Evolutionary conservation across 2,113 vertebrate genomes (phyloP).

Genomic region (Leptosomus discolor): DNA sequence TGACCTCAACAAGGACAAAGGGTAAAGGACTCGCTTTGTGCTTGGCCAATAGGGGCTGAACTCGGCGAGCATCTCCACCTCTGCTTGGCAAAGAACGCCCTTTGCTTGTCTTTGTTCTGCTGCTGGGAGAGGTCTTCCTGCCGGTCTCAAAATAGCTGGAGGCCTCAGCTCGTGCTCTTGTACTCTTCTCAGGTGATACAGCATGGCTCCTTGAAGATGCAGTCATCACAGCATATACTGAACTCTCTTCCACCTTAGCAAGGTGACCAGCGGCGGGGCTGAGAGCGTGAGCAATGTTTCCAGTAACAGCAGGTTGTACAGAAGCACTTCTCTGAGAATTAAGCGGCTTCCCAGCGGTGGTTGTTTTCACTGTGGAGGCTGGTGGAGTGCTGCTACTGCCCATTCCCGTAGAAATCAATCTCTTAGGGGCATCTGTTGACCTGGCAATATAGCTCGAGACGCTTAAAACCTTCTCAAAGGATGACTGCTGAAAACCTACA

Average conservation of each 20-base stretch:
- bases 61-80: conserved; percentile 18
- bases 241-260: not conserved
- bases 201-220: not conserved
- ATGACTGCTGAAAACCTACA: conserved; percentile 6
- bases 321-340: not conserved
- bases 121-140: not conserved
- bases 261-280: not conserved
- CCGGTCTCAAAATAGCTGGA: not conserved
- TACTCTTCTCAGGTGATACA: not conserved
- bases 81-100: not conserved
- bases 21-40: not conserved
- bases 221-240: not conserved
- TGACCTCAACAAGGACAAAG: not conserved
- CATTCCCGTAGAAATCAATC: not conserved
- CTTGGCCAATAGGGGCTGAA: not conserved
- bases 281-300: not conserved
- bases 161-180: not conserved
- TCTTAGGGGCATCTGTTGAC: not conserved
- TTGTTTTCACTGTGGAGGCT: not conserved
- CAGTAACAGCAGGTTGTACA: not conserved
- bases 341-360: not conserved
- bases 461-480: not conserved
- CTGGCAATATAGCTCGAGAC: not conserved
- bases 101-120: not conserved
- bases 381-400: not conserved